Base-by-base conservation (phyloP, 1,140 invertebrate genomes). In the Caenorhabditis tropicalis region DNA sequence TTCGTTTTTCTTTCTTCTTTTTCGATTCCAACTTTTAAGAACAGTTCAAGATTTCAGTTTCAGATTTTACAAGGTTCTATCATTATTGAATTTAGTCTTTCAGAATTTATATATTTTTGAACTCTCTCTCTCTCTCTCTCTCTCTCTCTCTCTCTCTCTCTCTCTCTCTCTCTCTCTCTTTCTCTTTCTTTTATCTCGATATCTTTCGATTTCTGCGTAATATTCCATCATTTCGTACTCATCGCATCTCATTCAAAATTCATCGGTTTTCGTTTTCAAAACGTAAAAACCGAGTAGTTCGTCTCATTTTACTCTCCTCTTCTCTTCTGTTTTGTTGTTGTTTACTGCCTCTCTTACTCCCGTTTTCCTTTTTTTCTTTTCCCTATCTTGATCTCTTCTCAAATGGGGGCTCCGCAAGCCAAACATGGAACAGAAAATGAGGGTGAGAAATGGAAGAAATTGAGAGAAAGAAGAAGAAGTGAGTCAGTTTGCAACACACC, bases 401-500 rank as follows among this genome's bases (percentile, higher is more conserved):
- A 4, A 24, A 74, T 74, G 65, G 36, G 36, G 65, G 10, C n/a
- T n/a, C 65, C 65, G 65, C 58, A 74, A 24, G 21, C 65, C 21
- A 74, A 74, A 74, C n/a, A 74, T 74, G 65, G 65, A 74, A 43
- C 65, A 74, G 36, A 74, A 74, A 43, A 56, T 36, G 29, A 36
- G 58, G 31, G 65, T 39, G 65, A 74, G 65, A 39, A 74, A 24
- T 74, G 36, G 65, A 24, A 74, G 65, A 74, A 74, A 74, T 74
- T 31, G 36, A 39, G 36, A 46, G 10, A 39, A 29, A 43, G 19
- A 43, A 70, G 31, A 36, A 43, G 33, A 74, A 74, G 65, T 74
- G 65, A 74, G 36, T 74, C 65, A 74, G 36, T 74, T 74, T 74
- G 65, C 43, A 74, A 74, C 65, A 74, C 65, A 43, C 65, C 65